These are phyloP conservation scores for Cryptus viduatorius DNA, from an alignment of 2,888 invertebrate genomes.

Conservation along the genomic window DNA sequence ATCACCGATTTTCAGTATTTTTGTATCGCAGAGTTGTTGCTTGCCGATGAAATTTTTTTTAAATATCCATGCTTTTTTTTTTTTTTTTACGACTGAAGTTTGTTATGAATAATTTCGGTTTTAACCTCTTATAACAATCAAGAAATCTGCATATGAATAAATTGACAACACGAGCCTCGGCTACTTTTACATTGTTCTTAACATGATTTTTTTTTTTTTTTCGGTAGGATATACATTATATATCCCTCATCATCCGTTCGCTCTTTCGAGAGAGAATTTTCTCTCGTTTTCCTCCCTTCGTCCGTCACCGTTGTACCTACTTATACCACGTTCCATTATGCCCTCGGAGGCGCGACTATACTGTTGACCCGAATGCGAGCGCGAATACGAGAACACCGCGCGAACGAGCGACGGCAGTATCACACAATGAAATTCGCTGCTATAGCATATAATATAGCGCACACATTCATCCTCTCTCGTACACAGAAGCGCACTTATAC, in stretches of 20 bases:
- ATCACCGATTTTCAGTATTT: too few species aligned
- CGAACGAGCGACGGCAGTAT: constrained; percentile 69
- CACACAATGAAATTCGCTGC: constrained; percentile 64
- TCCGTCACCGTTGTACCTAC: constrained; percentile 71
- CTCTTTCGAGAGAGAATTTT: constrained; percentile 1
- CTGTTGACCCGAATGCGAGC: constrained; percentile 79
- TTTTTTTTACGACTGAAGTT: too few species aligned
- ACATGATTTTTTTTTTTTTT: constrained; percentile 13
- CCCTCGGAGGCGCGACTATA: constrained; percentile 72
- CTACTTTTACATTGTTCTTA: constrained; percentile 17
- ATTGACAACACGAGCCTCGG: background rate
- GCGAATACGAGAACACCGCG: constrained; percentile 70
- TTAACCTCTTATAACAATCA: too few species aligned
- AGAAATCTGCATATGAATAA: background rate
- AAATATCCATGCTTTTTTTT: too few species aligned
- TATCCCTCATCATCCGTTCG: background rate
- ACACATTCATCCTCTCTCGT: constrained; percentile 24
- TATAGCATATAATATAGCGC: constrained; percentile 46
- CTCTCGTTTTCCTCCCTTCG: constrained; percentile 30
- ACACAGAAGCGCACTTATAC: background rate
- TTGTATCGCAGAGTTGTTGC: too few species aligned
- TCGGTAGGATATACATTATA: background rate
- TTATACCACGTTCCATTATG: constrained; percentile 79
- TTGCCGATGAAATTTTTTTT: too few species aligned
- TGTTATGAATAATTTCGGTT: too few species aligned